Base-by-base conservation (phyloP, 1,140 invertebrate species). In the Stegodyphus mimosarum region DNA sequence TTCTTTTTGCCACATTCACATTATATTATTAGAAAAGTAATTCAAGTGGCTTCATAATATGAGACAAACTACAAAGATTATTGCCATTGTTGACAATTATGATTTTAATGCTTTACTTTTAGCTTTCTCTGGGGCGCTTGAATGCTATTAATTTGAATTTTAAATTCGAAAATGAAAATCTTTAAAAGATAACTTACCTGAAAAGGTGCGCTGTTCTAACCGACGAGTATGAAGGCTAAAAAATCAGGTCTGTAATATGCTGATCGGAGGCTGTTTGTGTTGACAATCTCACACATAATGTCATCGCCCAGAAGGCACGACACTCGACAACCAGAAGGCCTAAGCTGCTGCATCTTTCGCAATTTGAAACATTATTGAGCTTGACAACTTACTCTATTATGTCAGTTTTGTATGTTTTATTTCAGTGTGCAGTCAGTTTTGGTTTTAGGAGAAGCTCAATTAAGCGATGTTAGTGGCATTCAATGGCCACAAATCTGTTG, bases 231-330 rank as follows among this genome's bases (percentile, higher is more conserved):
- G 51, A 83, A 83, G n/a, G 81, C 81, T 75, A 83, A 69, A 13
- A 83, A 83, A 49, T 83, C 81, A 5, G 81, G 81, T 67, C 81
- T 76, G 81, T 83, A 83, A 55, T 83, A 83, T 15, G 81, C 81
- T 52, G 81, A 74, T 75, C 72, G 63, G 2, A 83, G 33, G 51
- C 13, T 53, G 64, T 83, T 83, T n/a, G 81, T 83, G 15, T 83
- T 70, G 49, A 71, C 72, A 10, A 17, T 50, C 69, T 83, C 81
- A 17, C 72, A 55, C 81, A 83, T 83, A 13, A 75, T 75, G 63
- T 76, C 81, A 83, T 69, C 48, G 1, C 18, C 33, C 11, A 6
- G 6, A 9, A 71, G 70, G 49, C 6, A 48, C 48, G 49, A 50
- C 70, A 67, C 64, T 15, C n/a, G 15, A 67, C 13, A 67, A 18